Percentiles rank a stretch among this genome's conserved stretches.
phyloP scores from a whole-genome alignment of 1,140 invertebrate genomes.

The Heliconius eleuchia region DNA sequence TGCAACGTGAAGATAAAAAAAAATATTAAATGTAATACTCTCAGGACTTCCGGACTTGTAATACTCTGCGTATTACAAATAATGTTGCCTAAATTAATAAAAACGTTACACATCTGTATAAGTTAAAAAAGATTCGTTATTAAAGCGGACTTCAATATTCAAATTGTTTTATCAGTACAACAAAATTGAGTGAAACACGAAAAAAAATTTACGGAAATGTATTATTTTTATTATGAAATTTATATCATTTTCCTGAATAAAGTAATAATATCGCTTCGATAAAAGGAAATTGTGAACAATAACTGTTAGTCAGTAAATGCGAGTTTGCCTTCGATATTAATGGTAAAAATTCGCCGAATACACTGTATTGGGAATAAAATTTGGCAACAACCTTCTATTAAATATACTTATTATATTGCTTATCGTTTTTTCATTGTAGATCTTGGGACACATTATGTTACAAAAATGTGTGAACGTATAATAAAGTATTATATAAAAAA shows the following conservation, averaged over 20 bases:
- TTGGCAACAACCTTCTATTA: conserved; percentile 3
- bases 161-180: not conserved
- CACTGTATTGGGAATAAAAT: not conserved
- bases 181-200: not conserved
- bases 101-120: no score
- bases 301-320: conserved; percentile 13
- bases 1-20: no score
- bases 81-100: no score
- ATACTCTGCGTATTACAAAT: no score
- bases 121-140: no score
- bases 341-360: conserved; percentile 7
- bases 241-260: conserved; percentile 16
- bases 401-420: not conserved
- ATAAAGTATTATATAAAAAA: no score
- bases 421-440: not conserved
- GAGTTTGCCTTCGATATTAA: conserved; percentile 4
- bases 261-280: not conserved
- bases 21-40: no score
- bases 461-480: no score
- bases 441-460: not conserved
- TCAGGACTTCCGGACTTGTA: no score
- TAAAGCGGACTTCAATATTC: not conserved
- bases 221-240: conserved; percentile 8
- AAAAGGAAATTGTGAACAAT: conserved; percentile 24
- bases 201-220: not conserved